A percentile compares a stretch with the other conserved stretches of the same genome.
Conservation (phyloP, 2,888 invertebrate species). For the Cephus rjabovi region DNA sequence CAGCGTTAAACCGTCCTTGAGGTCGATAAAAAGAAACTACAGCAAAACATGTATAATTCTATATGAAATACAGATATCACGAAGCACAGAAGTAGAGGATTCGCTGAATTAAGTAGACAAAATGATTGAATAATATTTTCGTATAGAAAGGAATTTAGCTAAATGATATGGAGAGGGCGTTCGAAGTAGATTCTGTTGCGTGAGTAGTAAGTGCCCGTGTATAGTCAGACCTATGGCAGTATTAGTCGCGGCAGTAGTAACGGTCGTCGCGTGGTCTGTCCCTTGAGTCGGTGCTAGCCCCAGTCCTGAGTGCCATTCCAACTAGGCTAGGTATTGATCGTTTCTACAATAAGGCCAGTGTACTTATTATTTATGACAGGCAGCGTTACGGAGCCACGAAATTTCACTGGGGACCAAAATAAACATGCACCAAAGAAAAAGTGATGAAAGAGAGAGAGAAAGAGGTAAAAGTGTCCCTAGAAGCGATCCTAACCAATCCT, state of each 20-base stretch:
- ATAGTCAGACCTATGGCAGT: neutral
- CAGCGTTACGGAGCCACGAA: constrained; percentile 6
- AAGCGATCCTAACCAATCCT: neutral
- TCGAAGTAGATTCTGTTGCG: neutral
- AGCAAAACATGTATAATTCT: neutral
- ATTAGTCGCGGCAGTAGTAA: neutral
- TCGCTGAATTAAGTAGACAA: neutral
- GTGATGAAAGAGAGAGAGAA: neutral
- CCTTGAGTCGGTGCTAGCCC: neutral
- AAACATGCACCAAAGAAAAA: neutral
- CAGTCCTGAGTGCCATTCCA: constrained; percentile 17
- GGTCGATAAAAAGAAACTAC: neutral
- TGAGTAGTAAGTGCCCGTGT: neutral
- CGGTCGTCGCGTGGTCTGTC: neutral
- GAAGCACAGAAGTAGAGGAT: neutral
- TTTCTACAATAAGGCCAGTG: constrained; percentile 19
- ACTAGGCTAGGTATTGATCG: constrained; percentile 24
- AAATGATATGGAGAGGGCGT: neutral
- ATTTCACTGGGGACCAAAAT: neutral
- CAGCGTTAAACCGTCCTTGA: neutral
- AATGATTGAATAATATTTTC: neutral
- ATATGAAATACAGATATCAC: neutral
- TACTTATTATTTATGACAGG: constrained; percentile 23
- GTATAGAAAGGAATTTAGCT: neutral
- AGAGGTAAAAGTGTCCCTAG: neutral